These are phyloP conservation scores for Orgyia antiqua DNA, from an alignment of 2,888 invertebrate species.

Conservation along the genomic window DNA sequence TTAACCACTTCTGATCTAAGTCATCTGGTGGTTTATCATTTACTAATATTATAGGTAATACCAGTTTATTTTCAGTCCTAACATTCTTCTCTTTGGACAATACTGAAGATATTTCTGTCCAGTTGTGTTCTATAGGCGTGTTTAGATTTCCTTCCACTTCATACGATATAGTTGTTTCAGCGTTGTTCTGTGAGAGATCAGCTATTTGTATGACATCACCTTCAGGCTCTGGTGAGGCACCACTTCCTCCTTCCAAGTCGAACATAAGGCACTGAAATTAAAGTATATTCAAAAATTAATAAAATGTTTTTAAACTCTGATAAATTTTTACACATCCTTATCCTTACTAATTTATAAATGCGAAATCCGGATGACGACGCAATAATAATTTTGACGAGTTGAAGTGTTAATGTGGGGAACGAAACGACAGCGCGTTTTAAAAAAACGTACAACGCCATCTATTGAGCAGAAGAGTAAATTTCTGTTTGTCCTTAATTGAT, in stretches of 20 bases:
- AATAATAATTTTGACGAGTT: too few relatives aligned
- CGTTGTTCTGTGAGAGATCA: conserved; percentile 42
- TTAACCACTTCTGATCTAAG: conserved; percentile 57
- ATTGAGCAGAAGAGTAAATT: too few relatives aligned
- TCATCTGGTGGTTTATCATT: conserved; percentile 65
- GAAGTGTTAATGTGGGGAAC: too few relatives aligned
- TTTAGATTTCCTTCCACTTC: conserved; percentile 42
- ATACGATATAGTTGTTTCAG: conserved; percentile 45
- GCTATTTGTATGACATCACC: conserved; percentile 33
- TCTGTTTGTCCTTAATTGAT: too few relatives aligned
- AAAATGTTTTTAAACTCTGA: too few relatives aligned
- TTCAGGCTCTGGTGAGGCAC: conserved; percentile 33
- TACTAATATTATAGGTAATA: conserved; percentile 59
- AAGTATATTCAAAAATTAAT: too few relatives aligned
- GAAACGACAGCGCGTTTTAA: too few relatives aligned
- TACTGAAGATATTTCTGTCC: conserved; percentile 39
- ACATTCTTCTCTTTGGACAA: conserved; percentile 36
- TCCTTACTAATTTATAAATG: too few relatives aligned
- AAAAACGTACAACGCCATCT: too few relatives aligned
- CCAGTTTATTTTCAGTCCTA: conserved; percentile 26
- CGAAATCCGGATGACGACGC: too few relatives aligned
- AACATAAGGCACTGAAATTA: conserved; percentile 44
- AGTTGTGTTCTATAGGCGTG: conserved; percentile 41
- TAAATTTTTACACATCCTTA: too few relatives aligned
- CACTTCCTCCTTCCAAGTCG: conserved; percentile 56